Percentiles rank a stretch among this genome's conserved stretches.
Evolutionary conservation across 30 jellyfish, hydroid and myxozoan species (phyloP).

Genomic region (Aurelia aurita): DNA sequence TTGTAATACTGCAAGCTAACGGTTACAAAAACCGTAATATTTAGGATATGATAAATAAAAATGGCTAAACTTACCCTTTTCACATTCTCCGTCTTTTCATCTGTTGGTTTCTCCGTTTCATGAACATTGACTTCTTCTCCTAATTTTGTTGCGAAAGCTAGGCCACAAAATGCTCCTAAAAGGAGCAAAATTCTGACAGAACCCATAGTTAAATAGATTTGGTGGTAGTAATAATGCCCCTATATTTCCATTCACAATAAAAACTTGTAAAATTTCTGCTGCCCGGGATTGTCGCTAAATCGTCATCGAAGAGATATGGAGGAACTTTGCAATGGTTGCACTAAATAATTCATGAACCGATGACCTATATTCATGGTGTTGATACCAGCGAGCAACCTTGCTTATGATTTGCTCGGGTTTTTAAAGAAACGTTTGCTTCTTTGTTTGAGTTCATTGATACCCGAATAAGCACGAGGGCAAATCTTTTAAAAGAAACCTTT

Average conservation of each 20-base stretch:
- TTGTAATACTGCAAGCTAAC: too few relatives aligned
- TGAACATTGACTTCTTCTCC: constrained; percentile 79
- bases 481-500: background rate
- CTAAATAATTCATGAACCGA: constrained; percentile 41
- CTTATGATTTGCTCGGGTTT: constrained; percentile 36
- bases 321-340: constrained; percentile 28
- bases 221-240: constrained; percentile 15
- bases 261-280: constrained; percentile 21
- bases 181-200: constrained; percentile 73
- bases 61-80: constrained; percentile 34
- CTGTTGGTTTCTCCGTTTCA: constrained; percentile 51
- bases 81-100: constrained; percentile 66
- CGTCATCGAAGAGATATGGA: constrained; percentile 56
- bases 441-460: constrained; percentile 13
- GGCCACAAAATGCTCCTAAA: constrained; percentile 67
- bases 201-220: constrained; percentile 36
- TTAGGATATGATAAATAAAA: background rate
- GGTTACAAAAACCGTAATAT: too few relatives aligned
- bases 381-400: constrained; percentile 27
- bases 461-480: background rate
- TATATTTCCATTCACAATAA: constrained; percentile 52
- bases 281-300: constrained; percentile 21
- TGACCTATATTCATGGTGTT: constrained; percentile 71
- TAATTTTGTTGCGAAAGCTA: constrained; percentile 60
- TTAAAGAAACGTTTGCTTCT: constrained; percentile 17